A percentile compares a stretch with the other conserved stretches of the same genome.
Conservation (phyloP, 2,797 vertebrate genomes). For the Danio jaintianensis region DNA sequence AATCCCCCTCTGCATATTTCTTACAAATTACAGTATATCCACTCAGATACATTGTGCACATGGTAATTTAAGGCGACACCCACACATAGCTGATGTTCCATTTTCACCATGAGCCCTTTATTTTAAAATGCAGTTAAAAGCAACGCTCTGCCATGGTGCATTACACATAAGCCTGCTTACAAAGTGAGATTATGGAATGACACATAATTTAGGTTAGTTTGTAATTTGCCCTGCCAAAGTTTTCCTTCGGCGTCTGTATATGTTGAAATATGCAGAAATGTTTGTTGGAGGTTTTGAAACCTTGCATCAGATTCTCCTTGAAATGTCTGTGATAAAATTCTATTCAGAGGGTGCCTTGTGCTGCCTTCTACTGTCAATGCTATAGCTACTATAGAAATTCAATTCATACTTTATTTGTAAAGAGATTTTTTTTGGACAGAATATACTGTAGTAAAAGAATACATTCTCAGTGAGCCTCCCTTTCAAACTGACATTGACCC, state of each 20-base stretch:
- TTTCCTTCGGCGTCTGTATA: conserved; percentile 67
- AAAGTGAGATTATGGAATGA: conserved; percentile 71
- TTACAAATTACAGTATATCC: conserved; percentile 79
- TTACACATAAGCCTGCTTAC: conserved; percentile 77
- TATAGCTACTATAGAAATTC: not conserved
- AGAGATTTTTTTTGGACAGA: not conserved
- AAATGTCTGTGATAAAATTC: conserved; percentile 40
- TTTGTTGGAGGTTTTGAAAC: conserved; percentile 56
- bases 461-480: not conserved
- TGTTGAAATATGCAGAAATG: conserved; percentile 71
- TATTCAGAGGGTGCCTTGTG: conserved; percentile 24
- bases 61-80: conserved; percentile 82
- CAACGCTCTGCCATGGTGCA: conserved; percentile 73
- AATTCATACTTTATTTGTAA: no score
- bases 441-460: not conserved
- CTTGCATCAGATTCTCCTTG: conserved; percentile 35
- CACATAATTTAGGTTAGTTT: conserved; percentile 74
- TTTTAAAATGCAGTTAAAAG: conserved; percentile 76
- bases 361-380: not conserved
- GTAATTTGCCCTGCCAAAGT: conserved; percentile 69
- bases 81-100: conserved; percentile 77
- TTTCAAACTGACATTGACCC: not conserved
- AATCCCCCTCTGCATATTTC: conserved; percentile 73
- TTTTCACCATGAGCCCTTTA: conserved; percentile 79
- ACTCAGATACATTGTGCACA: conserved; percentile 70